Evolutionary conservation across 2,797 vertebrate species (phyloP).

Genomic region (Alca torda): DNA sequence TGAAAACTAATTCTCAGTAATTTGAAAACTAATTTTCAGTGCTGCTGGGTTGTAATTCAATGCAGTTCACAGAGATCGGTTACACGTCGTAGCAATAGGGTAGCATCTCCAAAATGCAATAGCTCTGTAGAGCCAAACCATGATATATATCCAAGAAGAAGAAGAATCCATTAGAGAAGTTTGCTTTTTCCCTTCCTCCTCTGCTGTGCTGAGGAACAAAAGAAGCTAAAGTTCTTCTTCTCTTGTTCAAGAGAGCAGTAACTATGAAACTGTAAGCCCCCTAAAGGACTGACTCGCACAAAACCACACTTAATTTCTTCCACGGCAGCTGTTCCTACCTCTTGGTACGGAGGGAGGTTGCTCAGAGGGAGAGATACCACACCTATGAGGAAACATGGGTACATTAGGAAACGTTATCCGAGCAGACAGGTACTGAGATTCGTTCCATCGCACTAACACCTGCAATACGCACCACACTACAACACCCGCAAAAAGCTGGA

Average conservation of each 20-base stretch:
- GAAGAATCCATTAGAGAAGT: background rate
- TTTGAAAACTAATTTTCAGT: background rate
- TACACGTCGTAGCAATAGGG: background rate
- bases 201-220: background rate
- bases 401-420: background rate
- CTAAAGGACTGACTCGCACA: background rate
- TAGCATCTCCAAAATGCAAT: background rate
- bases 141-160: background rate
- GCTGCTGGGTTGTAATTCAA: background rate
- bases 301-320: background rate
- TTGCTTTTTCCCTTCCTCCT: background rate
- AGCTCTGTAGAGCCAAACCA: background rate
- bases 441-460: background rate
- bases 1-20: conserved; percentile 4
- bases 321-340: background rate
- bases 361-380: background rate
- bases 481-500: background rate
- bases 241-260: background rate
- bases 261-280: background rate
- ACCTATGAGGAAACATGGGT: background rate
- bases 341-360: background rate
- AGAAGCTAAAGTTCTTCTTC: background rate
- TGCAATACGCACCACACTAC: background rate
- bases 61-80: background rate
- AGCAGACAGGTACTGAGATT: background rate